Conservation (phyloP, 1,140 invertebrate genomes). For the Papilio xuthus region DNA sequence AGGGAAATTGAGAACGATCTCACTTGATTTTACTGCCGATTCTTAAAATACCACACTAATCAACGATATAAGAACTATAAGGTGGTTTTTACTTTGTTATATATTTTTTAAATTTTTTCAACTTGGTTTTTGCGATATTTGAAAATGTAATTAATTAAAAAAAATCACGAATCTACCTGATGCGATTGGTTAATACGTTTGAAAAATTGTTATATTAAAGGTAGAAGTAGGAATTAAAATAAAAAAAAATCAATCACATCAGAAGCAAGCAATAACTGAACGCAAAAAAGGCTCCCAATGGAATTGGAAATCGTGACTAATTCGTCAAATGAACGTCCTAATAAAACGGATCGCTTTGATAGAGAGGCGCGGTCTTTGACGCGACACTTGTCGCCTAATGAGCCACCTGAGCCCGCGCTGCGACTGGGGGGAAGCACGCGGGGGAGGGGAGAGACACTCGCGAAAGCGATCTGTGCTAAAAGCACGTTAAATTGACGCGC, state of each 20-base stretch:
- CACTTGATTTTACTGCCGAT: too few relatives aligned
- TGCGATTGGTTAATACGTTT: background rate
- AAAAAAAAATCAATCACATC: background rate
- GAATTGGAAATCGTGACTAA: conserved; percentile 5
- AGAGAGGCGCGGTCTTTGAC: conserved; percentile 42
- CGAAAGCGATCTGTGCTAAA: conserved; percentile 65
- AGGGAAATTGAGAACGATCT: too few relatives aligned
- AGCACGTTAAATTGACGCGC: conserved; percentile 57
- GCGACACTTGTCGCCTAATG: conserved; percentile 61
- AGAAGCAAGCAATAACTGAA: background rate
- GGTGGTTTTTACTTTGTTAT: too few relatives aligned
- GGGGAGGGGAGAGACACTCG: conserved; percentile 54
- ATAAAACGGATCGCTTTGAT: conserved; percentile 34
- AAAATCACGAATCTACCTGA: background rate
- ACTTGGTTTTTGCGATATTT: too few relatives aligned
- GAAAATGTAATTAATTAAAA: too few relatives aligned
- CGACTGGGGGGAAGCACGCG: background rate
- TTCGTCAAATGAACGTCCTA: conserved; percentile 30
- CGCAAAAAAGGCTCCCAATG: background rate
- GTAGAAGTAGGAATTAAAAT: background rate
- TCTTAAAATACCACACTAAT: too few relatives aligned
- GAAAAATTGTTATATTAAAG: background rate
- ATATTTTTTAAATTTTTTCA: too few relatives aligned
- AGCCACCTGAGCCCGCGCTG: conserved; percentile 54
- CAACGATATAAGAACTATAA: too few relatives aligned